Evolutionary conservation across 2,797 vertebrate species (phyloP).

Genomic region (Orestias chungarensis): DNA sequence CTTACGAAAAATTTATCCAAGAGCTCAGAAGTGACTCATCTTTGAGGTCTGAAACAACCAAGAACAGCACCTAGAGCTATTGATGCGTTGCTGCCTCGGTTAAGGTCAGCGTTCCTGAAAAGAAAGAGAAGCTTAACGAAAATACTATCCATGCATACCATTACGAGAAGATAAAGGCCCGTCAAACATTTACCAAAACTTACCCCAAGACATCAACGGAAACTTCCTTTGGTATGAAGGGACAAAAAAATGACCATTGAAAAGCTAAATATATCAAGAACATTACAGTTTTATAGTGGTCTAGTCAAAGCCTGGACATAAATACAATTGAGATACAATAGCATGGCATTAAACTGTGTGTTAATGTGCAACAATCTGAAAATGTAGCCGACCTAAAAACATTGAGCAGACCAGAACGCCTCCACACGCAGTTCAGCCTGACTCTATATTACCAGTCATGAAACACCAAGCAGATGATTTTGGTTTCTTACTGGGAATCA

Average conservation of each 20-base stretch:
- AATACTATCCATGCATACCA: background rate
- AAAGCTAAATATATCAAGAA: no score
- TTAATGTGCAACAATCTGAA: no score
- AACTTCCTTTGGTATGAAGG: no score
- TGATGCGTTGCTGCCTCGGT: background rate
- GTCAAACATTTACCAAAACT: background rate
- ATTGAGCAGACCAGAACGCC: background rate
- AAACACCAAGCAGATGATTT: background rate
- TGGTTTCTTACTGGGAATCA: background rate
- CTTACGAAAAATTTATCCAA: background rate
- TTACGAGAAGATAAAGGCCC: background rate
- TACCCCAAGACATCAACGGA: no score
- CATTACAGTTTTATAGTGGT: no score
- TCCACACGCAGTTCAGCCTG: no score
- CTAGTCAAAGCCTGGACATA: no score
- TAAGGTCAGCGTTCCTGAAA: background rate
- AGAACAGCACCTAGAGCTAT: background rate
- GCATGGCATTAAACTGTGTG: no score
- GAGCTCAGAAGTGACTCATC: background rate
- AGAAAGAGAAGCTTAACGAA: no score
- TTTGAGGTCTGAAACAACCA: background rate
- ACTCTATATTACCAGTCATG: background rate
- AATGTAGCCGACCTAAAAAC: background rate
- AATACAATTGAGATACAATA: no score
- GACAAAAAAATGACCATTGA: no score